A percentile compares a stretch with the other conserved stretches of the same genome.
Evolutionary conservation across 2,797 vertebrate species (phyloP).

Genomic region (Gymnoscopelus braueri): DNA sequence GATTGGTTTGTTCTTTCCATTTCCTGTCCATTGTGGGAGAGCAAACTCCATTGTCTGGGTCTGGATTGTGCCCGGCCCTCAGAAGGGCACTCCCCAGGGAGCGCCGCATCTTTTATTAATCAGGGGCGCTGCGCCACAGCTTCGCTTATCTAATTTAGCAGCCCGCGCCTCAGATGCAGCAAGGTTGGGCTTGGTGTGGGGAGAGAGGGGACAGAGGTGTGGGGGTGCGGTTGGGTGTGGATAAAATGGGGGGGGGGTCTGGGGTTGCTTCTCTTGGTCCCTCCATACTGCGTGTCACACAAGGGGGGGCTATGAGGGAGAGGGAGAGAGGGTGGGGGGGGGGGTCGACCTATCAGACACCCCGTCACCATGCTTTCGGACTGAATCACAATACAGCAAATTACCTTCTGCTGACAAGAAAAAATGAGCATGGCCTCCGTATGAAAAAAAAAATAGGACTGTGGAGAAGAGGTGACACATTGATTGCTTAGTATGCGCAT

Average conservation of each 20-base stretch:
- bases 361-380: constrained; percentile 82
- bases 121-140: constrained; percentile 81
- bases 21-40: constrained; percentile 84
- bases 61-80: constrained; percentile 67
- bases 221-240: constrained; percentile 53
- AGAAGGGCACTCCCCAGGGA: constrained; percentile 81
- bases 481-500: constrained; percentile 87
- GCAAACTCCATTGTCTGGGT: constrained; percentile 79
- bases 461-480: constrained; percentile 86
- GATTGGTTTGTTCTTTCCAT: constrained; percentile 80
- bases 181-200: constrained; percentile 70
- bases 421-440: constrained; percentile 81
- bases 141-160: constrained; percentile 89
- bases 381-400: constrained; percentile 88
- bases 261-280: constrained; percentile 38
- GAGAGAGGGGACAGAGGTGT: constrained; percentile 46
- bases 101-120: constrained; percentile 89
- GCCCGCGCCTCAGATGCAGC: constrained; percentile 79
- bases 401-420: constrained; percentile 88
- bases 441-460: constrained; percentile 76
- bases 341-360: constrained; percentile 79
- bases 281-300: constrained; percentile 66
- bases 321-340: constrained; percentile 14
- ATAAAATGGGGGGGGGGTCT: constrained; percentile 44
- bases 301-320: constrained; percentile 20